Base-by-base conservation (phyloP, 2,888 invertebrate species). In the Sesia apiformis region DNA sequence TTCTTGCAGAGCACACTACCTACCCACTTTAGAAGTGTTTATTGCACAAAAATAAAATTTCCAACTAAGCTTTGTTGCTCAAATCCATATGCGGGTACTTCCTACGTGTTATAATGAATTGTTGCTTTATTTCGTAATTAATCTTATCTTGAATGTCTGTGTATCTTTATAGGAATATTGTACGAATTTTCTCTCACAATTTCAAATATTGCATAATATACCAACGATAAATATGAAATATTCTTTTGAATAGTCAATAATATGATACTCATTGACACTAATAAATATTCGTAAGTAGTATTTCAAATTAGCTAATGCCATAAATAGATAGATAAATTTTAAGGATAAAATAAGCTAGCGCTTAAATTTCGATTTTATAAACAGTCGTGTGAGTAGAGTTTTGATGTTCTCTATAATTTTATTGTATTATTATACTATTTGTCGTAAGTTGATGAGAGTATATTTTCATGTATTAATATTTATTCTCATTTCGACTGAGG, bases 401-500 rank as follows among this genome's bases (percentile, higher is more conserved):
- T 53, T 55, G 52, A 70, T 69, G 72, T 71, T 70, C 60, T 63
- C 62, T 60, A 59, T 64, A 58, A 8, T 70, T 67, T 59, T 62
- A 62, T 67, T 39, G 7, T 50, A 50, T 62, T 63, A 67, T 59
- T 61, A 61, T 67, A 40, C 6, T 50, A 38, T 62, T 64, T 67
- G 67, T 73, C 58, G 67, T 74, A 58, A 73, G 66, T 71, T 69
- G 69, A 72, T 63, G 61, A 62, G 63, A 59, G 56, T 63, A 64
- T 61, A 59, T 61, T 60, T 61, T 60, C 61, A 58, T 40, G 54
- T 62, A 58, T 43, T 23, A 63, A 60, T 67, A 63, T 72, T 75
- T 72, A 66, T 71, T 72, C 66, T 78, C 63, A 67, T 75, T 81
- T 80, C 69, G 74, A 81, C 70, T 76, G 74, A 78, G 62, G 66